Percentiles rank a stretch among this genome's conserved stretches.
Evolutionary conservation across 2,113 vertebrate species (phyloP).

Genomic region (Henicopernis longicauda): DNA sequence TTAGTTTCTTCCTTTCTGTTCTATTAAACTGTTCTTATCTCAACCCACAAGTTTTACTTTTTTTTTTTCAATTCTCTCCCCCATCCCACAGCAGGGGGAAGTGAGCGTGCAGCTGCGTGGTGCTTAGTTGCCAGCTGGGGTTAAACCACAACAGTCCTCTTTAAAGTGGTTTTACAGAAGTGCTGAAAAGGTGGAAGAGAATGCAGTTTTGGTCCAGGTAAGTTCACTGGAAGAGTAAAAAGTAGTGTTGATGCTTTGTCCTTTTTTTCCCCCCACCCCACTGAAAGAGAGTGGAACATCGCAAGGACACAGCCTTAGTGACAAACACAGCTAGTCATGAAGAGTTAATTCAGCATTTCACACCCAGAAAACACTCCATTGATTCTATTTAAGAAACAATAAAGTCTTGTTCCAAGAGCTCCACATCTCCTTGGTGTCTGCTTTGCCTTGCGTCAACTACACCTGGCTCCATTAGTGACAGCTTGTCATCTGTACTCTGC

Average conservation of each 20-base stretch:
- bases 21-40: no score
- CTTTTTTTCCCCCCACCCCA: accelerated
- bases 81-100: no score
- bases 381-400: not conserved
- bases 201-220: not conserved
- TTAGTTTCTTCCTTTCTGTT: no score
- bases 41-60: no score
- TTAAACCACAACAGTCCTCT: not conserved
- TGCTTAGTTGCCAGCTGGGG: no score
- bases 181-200: not conserved
- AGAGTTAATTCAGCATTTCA: not conserved
- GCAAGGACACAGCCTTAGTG: not conserved
- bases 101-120: no score
- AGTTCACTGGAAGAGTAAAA: not conserved
- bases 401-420: not conserved
- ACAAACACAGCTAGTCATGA: not conserved
- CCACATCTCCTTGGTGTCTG: no score
- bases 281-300: not conserved
- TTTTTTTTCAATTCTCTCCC: no score
- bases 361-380: not conserved
- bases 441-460: not conserved
- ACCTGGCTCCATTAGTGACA: not conserved
- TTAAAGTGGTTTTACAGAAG: not conserved
- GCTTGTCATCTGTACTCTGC: not conserved
- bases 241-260: not conserved